These are phyloP conservation scores for Hirudo medicinalis DNA, from an alignment of 1,140 invertebrate genomes.

Conservation along the genomic window DNA sequence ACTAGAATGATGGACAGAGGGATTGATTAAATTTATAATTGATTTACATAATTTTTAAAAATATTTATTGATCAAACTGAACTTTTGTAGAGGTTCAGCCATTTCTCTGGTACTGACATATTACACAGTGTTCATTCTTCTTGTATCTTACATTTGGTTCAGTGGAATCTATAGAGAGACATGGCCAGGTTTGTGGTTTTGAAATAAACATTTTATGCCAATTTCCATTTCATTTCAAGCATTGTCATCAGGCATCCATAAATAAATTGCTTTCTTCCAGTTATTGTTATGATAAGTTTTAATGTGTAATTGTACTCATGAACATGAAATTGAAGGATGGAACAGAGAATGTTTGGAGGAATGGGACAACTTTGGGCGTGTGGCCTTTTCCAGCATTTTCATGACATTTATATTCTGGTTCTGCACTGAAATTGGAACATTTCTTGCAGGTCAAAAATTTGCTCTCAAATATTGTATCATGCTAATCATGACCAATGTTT, in stretches of 20 bases:
- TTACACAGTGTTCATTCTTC: slow-evolving; percentile 20
- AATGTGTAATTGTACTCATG: neutral
- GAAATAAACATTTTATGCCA: neutral
- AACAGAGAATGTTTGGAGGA: slow-evolving; percentile 21
- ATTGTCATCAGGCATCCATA: neutral
- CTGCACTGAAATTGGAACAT: slow-evolving; percentile 24
- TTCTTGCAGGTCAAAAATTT: slow-evolving; percentile 21
- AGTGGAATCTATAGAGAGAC: slow-evolving; percentile 23
- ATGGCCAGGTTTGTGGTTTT: slow-evolving; percentile 16
- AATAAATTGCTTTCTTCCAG: neutral
- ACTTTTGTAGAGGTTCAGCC: slow-evolving; percentile 20
- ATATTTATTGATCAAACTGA: neutral
- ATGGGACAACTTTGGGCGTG: slow-evolving; percentile 18
- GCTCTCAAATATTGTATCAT: too few relatives aligned
- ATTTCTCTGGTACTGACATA: slow-evolving; percentile 23
- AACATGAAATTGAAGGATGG: slow-evolving; percentile 16
- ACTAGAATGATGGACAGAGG: too few relatives aligned
- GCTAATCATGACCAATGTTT: neutral
- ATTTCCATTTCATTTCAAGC: neutral
- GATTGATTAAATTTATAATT: neutral
- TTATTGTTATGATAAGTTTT: neutral
- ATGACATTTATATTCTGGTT: slow-evolving; percentile 25
- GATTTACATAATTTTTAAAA: neutral
- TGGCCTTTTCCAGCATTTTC: slow-evolving; percentile 20
- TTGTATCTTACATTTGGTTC: slow-evolving; percentile 21